phyloP scores from a whole-genome alignment of 2,113 vertebrate genomes.

The Thryonomys swinderianus region DNA sequence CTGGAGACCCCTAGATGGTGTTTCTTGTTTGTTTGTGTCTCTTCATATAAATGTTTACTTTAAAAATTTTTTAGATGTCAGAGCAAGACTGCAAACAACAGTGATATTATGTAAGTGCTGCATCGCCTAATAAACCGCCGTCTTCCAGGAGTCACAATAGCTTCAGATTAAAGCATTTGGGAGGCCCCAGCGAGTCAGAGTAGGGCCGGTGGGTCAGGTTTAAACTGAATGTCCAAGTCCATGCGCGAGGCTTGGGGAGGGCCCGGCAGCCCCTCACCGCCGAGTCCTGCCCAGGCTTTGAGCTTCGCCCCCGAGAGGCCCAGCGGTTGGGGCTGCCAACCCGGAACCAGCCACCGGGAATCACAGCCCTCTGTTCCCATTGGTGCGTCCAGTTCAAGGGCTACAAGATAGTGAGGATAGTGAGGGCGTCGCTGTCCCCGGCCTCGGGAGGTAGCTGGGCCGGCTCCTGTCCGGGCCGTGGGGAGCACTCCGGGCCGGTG shows the following conservation, averaged over 20 bases:
- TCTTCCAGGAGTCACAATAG: neutral
- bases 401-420: too few relatives aligned
- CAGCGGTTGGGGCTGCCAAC: neutral
- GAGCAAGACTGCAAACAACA: neutral
- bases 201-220: neutral
- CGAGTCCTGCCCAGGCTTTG: neutral
- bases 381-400: neutral
- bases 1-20: neutral
- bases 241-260: rapidly evolving
- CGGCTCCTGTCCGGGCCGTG: neutral
- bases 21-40: neutral
- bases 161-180: conserved; percentile 21
- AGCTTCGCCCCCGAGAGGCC: neutral
- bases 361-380: neutral
- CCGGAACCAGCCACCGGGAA: neutral
- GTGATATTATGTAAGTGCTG: conserved; percentile 52
- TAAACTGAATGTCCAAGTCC: neutral
- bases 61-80: neutral
- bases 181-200: neutral
- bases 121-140: conserved; percentile 57
- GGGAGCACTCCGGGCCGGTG: rapidly evolving
- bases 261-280: neutral
- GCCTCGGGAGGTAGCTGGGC: neutral
- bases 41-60: neutral
- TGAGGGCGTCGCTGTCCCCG: neutral